phyloP scores from a whole-genome alignment of 1,140 invertebrate species.

The Hormaphis cornu region DNA sequence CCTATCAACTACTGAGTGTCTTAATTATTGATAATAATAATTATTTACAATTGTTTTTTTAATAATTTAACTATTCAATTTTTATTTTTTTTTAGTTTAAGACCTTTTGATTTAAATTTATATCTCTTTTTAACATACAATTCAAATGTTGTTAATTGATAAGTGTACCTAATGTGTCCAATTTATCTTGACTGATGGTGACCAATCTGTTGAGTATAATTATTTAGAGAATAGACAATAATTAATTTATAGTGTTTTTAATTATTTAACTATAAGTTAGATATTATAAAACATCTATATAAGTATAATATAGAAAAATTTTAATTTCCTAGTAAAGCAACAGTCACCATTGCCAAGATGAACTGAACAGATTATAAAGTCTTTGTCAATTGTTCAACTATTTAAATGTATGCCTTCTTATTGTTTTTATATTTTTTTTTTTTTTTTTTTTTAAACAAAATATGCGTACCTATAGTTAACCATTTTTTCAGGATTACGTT shows the following conservation, averaged over 20 bases:
- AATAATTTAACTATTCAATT: background rate
- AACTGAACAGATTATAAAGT: no score
- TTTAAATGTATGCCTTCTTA: background rate
- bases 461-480: background rate
- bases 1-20: background rate
- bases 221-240: background rate
- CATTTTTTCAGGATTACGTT: slow-evolving; percentile 17
- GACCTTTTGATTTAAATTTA: background rate
- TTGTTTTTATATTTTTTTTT: background rate
- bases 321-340: no score
- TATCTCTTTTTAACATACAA: background rate
- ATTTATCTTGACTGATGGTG: no score
- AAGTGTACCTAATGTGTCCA: no score
- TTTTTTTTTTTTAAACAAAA: background rate
- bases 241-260: background rate
- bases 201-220: no score
- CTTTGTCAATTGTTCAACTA: slow-evolving; percentile 23
- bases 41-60: background rate
- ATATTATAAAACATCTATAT: no score
- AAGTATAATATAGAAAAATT: no score
- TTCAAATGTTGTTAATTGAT: no score
- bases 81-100: no score
- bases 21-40: background rate
- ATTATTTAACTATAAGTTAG: background rate
- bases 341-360: no score